These are phyloP conservation scores for Monomorium pharaonis DNA, from an alignment of 1,140 invertebrate species.

Conservation along the genomic window DNA sequence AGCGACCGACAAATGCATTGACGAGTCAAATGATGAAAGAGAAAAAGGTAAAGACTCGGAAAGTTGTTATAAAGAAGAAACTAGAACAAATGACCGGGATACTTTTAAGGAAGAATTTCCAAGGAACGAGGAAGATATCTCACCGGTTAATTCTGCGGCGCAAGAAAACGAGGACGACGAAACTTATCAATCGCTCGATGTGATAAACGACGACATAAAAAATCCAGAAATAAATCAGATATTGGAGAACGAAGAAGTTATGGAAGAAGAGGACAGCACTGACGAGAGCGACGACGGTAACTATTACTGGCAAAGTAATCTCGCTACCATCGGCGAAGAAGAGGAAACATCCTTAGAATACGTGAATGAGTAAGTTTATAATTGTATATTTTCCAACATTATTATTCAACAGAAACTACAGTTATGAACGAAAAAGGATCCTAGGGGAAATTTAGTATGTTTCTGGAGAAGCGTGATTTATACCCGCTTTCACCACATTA, in stretches of 20 bases:
- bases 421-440: neutral
- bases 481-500: neutral
- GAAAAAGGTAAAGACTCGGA: neutral
- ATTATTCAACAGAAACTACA: neutral
- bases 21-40: neutral
- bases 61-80: neutral
- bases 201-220: constrained; percentile 34
- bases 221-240: neutral
- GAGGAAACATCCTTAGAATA: constrained; percentile 82
- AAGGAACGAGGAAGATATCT: neutral
- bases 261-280: constrained; percentile 68
- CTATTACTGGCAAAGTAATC: constrained; percentile 82
- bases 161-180: constrained; percentile 56
- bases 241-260: constrained; percentile 17
- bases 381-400: neutral
- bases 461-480: neutral
- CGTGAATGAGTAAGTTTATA: constrained; percentile 46
- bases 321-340: constrained; percentile 82
- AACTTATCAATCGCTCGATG: constrained; percentile 56
- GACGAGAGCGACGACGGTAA: constrained; percentile 77
- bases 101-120: neutral
- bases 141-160: neutral
- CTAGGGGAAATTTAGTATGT: neutral
- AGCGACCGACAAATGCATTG: neutral
- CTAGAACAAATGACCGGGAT: neutral